Conservation (phyloP, 2,888 invertebrate genomes). For the Nephrotoma guestfalica region DNA sequence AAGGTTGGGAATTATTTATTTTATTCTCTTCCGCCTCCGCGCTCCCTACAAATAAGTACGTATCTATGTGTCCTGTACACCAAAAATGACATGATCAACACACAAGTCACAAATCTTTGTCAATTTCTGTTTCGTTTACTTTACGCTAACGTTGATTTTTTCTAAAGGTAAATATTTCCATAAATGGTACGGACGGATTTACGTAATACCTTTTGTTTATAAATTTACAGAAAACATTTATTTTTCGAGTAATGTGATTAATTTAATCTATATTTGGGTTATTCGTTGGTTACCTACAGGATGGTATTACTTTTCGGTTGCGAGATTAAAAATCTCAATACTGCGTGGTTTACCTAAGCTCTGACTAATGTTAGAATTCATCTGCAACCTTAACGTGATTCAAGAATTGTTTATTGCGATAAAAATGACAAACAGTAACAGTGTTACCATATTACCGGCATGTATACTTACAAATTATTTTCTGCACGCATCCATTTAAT, state of each 20-base stretch:
- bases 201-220: not conserved
- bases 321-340: not conserved
- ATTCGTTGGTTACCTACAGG: not conserved
- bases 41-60: not conserved
- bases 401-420: too few relatives aligned
- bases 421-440: too few relatives aligned
- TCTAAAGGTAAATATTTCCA: not conserved
- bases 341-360: too few relatives aligned
- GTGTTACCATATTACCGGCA: too few relatives aligned
- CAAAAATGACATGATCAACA: not conserved
- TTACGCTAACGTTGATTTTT: not conserved
- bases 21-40: not conserved
- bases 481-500: too few relatives aligned
- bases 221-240: not conserved
- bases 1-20: not conserved
- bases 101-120: not conserved
- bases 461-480: too few relatives aligned
- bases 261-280: not conserved
- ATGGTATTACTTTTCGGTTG: not conserved
- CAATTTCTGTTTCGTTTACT: not conserved
- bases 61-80: not conserved
- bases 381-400: too few relatives aligned
- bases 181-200: not conserved
- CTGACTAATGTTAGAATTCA: too few relatives aligned
- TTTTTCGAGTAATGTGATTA: not conserved